Conservation (phyloP, 92 coral and sea anemone species). For the Porites evermanni region DNA sequence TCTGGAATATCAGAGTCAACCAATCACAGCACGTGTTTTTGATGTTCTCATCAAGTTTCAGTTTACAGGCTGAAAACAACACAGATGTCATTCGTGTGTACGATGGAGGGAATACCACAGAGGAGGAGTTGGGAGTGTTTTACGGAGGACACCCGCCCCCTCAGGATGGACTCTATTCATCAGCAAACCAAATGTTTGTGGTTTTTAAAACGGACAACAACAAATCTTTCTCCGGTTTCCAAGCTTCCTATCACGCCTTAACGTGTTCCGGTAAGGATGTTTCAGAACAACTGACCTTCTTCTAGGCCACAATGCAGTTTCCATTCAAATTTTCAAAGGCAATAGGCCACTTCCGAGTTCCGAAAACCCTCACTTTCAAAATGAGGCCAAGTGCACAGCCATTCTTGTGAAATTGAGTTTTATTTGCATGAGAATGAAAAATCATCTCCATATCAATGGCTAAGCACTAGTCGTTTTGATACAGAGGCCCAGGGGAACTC, state of each 20-base stretch:
- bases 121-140: not conserved
- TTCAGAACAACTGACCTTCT: too few species aligned
- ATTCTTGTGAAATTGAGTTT: too few species aligned
- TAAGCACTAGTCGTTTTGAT: too few species aligned
- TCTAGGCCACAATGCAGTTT: too few species aligned
- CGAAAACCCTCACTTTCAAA: too few species aligned
- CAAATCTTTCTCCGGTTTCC: constrained; percentile 29
- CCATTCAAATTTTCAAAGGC: too few species aligned
- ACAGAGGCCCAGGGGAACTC: too few species aligned
- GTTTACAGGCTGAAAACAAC: constrained; percentile 15
- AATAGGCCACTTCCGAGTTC: too few species aligned
- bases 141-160: constrained; percentile 2
- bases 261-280: constrained; percentile 16
- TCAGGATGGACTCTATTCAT: constrained; percentile 31
- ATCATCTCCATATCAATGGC: too few species aligned
- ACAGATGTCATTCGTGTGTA: constrained; percentile 50
- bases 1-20: constrained; percentile 64
- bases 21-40: constrained; percentile 34
- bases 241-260: not conserved
- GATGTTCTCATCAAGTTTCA: constrained; percentile 50
- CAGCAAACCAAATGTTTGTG: constrained; percentile 46
- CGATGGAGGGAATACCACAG: constrained; percentile 50
- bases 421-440: too few species aligned
- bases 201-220: constrained; percentile 48
- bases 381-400: too few species aligned